Evolutionary conservation across 2,888 invertebrate genomes (phyloP).

Genomic region (Brenthis hecate): DNA sequence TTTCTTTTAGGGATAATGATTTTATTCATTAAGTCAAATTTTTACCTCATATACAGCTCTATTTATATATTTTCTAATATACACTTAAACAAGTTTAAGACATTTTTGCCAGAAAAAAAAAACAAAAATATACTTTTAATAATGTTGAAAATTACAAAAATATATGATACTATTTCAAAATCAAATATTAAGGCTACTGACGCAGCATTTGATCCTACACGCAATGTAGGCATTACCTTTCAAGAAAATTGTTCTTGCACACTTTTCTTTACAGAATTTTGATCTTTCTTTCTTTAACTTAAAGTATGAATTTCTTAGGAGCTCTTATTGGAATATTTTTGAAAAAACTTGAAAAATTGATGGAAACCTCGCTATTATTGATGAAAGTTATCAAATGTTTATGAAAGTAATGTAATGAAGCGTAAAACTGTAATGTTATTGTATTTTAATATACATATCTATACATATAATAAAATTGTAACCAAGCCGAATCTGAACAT

Average conservation of each 20-base stretch:
- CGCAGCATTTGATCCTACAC: constrained; percentile 26
- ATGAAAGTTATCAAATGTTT: constrained; percentile 11
- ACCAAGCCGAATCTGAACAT: too few relatives aligned
- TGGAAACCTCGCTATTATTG: constrained; percentile 8
- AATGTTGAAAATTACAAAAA: constrained; percentile 4
- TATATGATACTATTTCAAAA: constrained; percentile 16
- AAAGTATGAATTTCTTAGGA: not conserved
- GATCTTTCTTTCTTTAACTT: not conserved
- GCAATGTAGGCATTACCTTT: constrained; percentile 28
- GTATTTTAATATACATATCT: not conserved
- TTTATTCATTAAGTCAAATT: too few relatives aligned
- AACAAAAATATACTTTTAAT: not conserved
- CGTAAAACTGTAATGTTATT: not conserved
- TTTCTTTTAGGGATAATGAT: too few relatives aligned
- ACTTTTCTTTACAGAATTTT: not conserved
- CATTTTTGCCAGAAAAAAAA: not conserved
- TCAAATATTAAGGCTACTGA: constrained; percentile 27
- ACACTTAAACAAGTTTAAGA: too few relatives aligned
- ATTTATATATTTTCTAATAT: too few relatives aligned
- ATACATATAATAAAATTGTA: too few relatives aligned
- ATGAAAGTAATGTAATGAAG: not conserved
- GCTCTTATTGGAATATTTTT: not conserved
- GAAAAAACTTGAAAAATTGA: constrained; percentile 3
- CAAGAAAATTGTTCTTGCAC: not conserved
- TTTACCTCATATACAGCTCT: too few relatives aligned